Evolutionary conservation across 2,113 vertebrate species (phyloP).

Genomic region (Scortum barcoo): DNA sequence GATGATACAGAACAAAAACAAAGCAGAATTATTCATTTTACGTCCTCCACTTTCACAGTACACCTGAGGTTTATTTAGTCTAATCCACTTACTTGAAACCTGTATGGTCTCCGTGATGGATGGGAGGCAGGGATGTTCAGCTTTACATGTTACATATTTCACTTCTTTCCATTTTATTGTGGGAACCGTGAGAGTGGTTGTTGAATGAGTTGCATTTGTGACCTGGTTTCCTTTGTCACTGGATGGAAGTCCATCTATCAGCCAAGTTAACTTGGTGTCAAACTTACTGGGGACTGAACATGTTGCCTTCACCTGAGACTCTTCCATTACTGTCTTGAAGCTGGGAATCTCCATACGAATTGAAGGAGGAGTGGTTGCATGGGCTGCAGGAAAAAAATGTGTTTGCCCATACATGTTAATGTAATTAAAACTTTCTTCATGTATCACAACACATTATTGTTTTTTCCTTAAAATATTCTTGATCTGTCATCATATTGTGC

Average conservation of each 20-base stretch:
- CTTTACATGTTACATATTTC: constrained; percentile 64
- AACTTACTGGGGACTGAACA: constrained; percentile 64
- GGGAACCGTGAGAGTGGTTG: constrained; percentile 37
- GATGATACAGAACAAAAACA: not conserved
- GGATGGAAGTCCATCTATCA: fast-evolving
- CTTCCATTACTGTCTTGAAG: constrained; percentile 51
- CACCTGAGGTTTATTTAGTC: fast-evolving
- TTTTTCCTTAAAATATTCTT: not conserved
- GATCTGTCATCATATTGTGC: not conserved
- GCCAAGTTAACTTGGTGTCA: constrained; percentile 62
- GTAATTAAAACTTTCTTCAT: not conserved
- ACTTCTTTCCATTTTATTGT: constrained; percentile 31
- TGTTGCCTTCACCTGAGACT: constrained; percentile 9
- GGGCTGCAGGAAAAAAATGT: constrained; percentile 41
- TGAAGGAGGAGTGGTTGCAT: not conserved
- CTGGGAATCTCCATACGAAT: constrained; percentile 52
- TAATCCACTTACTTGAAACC: constrained; percentile 41
- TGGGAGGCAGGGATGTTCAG: constrained; percentile 69
- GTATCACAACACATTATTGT: not conserved
- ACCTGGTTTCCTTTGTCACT: fast-evolving
- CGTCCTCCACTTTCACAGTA: not conserved
- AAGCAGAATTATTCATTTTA: not conserved
- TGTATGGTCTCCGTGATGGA: not conserved
- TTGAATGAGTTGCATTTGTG: not conserved
- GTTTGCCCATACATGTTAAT: not conserved